Evolutionary conservation across 2,113 vertebrate genomes (phyloP).

Genomic region (Rhadina sibilatrix): DNA sequence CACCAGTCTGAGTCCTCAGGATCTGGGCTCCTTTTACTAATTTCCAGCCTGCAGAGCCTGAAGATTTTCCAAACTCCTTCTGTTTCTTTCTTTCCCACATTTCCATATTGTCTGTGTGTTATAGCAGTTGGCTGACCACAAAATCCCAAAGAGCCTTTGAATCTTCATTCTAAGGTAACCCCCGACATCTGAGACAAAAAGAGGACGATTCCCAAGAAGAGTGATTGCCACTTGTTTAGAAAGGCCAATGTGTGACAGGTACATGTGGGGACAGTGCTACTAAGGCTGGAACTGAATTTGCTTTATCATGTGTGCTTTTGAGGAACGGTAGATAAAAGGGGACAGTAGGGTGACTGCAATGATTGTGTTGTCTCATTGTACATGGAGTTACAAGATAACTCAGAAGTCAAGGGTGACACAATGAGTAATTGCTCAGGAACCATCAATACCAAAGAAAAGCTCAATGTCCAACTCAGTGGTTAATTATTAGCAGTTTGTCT

Average conservation of each 20-base stretch:
- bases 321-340: neutral
- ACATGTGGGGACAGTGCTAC: neutral
- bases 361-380: neutral
- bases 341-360: neutral
- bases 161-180: neutral
- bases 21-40: neutral
- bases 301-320: neutral
- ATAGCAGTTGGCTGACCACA: neutral
- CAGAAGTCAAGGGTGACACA: slow-evolving; percentile 6
- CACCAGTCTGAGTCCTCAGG: neutral
- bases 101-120: neutral
- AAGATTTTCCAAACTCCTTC: neutral
- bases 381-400: neutral
- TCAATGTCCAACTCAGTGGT: slow-evolving; percentile 45
- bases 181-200: neutral
- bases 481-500: slow-evolving; percentile 61
- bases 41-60: neutral
- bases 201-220: accelerated
- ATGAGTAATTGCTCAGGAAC: neutral
- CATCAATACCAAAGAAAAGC: neutral
- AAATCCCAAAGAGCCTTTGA: neutral
- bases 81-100: neutral
- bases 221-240: neutral
- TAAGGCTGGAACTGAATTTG: neutral
- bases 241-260: neutral